phyloP scores from a whole-genome alignment of 92 coral and sea anemone species.

The Zoanthus gigantus region DNA sequence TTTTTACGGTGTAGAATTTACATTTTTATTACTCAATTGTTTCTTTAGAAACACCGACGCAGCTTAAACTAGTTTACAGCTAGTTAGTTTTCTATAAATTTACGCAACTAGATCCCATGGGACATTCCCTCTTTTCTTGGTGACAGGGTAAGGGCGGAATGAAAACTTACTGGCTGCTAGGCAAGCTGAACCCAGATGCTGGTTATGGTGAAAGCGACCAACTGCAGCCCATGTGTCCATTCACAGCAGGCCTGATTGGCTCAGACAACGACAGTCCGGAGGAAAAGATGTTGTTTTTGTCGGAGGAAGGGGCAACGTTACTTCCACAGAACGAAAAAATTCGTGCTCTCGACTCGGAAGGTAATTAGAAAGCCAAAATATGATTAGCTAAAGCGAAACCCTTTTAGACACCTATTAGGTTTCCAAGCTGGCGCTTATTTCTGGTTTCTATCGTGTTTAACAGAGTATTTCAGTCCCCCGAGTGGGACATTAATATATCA shows the following conservation, averaged over 20 bases:
- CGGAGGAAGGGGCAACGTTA: slow-evolving; percentile 37
- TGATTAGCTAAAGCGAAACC: not conserved
- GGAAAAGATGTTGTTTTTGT: slow-evolving; percentile 44
- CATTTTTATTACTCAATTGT: too few species aligned
- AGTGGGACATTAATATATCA: too few species aligned
- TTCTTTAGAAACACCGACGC: too few species aligned
- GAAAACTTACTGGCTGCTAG: slow-evolving; percentile 89
- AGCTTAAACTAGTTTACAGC: too few species aligned
- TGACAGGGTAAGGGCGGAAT: slow-evolving; percentile 89
- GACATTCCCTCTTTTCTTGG: not conserved
- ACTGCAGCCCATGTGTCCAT: slow-evolving; percentile 35
- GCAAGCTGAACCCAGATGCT: slow-evolving; percentile 52
- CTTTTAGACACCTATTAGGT: not conserved
- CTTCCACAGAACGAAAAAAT: slow-evolving; percentile 65
- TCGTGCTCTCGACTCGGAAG: slow-evolving; percentile 64
- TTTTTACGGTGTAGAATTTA: too few species aligned
- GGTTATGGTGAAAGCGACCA: slow-evolving; percentile 37
- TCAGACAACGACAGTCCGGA: not conserved
- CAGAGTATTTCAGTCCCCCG: too few species aligned
- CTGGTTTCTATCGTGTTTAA: too few species aligned
- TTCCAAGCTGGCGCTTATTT: not conserved
- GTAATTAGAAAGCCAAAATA: not conserved
- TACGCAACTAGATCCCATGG: not conserved
- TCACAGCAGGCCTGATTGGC: slow-evolving; percentile 8
- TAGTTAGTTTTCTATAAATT: not conserved